Base-by-base conservation (phyloP, 2,888 invertebrate species). In the Spicauda simplicius region DNA sequence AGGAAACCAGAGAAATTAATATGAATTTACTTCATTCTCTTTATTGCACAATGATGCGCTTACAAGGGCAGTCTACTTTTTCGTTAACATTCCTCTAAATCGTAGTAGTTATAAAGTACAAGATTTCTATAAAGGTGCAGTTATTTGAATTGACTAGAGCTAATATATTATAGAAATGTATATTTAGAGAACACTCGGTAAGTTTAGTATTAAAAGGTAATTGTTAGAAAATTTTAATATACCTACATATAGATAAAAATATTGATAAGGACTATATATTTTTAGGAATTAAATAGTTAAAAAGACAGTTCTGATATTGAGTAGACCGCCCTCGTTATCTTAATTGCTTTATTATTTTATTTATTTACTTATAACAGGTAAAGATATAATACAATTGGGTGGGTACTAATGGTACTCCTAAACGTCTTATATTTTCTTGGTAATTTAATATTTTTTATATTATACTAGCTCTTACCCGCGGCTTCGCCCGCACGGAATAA, bases 81-180 rank as follows among this genome's bases (percentile, higher is more conserved):
- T 14, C n/a, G 1, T 10, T 48, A 45, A 59, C 25, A 25, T 6
- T 45, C 25, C 5, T 41, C 18, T 59, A 19, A 59, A 45, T 19
- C 14, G 25, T 41, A 14, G 12, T 41, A 14, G 1, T 30, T 55
- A 55, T 48, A 33, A 59, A 16, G n/a, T 41, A 20, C n/a, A 62
- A 54, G 50, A 52, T 59, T 61, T 19, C 5, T 25, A 52, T 25
- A 54, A 37, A 54, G 20, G 62, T 62, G 62, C 62, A 62, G 8
- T 61, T 53, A 41, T 41, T 41, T 16, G 25, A 54, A 41, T 52
- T 54, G 37, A 54, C 62, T 62, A 54, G 53, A 54, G 20, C 10
- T 53, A 62, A 12, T 53, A 25, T 62, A 62, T 53, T 18, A 12
- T 41, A 41, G 41, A 41, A 25, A 37, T 54, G 6, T 62, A 20